Conservation (phyloP, 1,140 invertebrate species). For the Apis laboriosa region DNA sequence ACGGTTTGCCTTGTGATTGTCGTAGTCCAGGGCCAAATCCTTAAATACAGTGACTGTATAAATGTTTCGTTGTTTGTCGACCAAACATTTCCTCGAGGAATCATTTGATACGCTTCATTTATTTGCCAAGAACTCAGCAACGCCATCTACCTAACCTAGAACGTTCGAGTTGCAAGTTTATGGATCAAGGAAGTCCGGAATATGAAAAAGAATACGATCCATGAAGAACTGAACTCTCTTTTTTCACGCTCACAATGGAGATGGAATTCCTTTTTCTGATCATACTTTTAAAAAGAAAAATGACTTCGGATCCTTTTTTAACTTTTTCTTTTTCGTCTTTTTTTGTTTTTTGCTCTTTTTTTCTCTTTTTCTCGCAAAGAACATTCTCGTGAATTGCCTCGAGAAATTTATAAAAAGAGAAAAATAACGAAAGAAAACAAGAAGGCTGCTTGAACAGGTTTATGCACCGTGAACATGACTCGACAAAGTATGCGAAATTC, state of each 20-base stretch:
- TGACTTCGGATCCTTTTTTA: not conserved
- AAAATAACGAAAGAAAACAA: not conserved
- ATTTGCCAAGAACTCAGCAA: not conserved
- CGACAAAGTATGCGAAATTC: not conserved
- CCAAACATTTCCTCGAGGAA: not conserved
- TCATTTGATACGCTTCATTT: not conserved
- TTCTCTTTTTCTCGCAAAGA: not conserved
- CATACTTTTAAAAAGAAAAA: not conserved
- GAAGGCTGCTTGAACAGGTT: not conserved
- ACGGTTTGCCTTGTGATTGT: not conserved
- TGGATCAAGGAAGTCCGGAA: too few species aligned
- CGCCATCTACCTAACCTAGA: not conserved
- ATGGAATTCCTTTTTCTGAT: too few species aligned
- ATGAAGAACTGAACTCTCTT: not conserved
- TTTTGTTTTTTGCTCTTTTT: not conserved
- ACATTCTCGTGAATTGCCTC: not conserved
- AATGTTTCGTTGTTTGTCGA: slow-evolving; percentile 13
- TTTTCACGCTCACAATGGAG: not conserved
- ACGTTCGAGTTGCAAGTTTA: not conserved
- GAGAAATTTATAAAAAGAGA: not conserved
- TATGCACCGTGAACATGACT: not conserved
- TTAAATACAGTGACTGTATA: slow-evolving; percentile 12
- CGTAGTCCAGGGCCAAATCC: not conserved
- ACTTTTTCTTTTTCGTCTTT: too few species aligned
- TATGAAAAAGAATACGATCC: not conserved